These are phyloP conservation scores for Daptonema setosum DNA, from an alignment of 2,888 invertebrate genomes.

Conservation along the genomic window DNA sequence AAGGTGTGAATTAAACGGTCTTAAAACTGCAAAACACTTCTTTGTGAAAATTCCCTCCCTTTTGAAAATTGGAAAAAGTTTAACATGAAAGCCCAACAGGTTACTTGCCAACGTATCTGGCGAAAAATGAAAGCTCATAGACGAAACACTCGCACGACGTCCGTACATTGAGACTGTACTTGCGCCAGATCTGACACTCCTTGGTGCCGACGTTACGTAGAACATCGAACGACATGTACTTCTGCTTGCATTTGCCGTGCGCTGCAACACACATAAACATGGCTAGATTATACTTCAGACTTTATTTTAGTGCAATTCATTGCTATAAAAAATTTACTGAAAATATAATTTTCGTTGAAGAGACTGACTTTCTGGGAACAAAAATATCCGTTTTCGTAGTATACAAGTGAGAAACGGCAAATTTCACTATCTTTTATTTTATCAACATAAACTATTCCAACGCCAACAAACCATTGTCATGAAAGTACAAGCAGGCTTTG, in stretches of 20 bases:
- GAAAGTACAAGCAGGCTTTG: constrained; percentile 26
- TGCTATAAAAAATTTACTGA: background rate
- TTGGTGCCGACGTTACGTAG: constrained; percentile 23
- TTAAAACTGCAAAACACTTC: too few species aligned
- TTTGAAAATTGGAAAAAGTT: too few species aligned
- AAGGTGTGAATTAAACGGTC: too few species aligned
- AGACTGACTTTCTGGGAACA: background rate
- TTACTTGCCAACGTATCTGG: constrained; percentile 24
- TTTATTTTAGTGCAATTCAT: background rate
- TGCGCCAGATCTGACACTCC: constrained; percentile 26
- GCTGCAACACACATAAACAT: constrained; percentile 15
- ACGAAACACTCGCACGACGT: constrained; percentile 28
- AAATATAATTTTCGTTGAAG: background rate
- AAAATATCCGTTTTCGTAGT: too few species aligned
- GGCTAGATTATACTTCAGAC: background rate
- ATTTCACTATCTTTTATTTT: too few species aligned
- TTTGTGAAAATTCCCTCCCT: too few species aligned
- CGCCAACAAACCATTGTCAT: constrained; percentile 19
- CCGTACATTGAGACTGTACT: constrained; percentile 25
- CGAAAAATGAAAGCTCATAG: constrained; percentile 26
- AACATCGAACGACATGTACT: constrained; percentile 28
- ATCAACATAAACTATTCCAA: background rate
- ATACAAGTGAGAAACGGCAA: too few species aligned
- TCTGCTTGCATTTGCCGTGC: constrained; percentile 27
- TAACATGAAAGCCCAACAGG: too few species aligned